Conservation (phyloP, 2,888 invertebrate genomes). For the Cheilosia pagana region DNA sequence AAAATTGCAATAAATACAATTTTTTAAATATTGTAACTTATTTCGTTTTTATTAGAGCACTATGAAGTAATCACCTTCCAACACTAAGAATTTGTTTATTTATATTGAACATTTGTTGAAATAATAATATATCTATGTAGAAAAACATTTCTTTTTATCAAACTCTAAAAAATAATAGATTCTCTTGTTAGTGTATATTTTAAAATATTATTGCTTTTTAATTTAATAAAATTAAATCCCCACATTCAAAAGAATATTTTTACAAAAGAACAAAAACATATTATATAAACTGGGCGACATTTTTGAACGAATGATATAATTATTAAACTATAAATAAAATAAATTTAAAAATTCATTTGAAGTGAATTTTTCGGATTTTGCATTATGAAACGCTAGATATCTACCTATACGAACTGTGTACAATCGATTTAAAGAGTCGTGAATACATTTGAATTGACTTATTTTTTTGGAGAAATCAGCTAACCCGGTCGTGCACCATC, state of each 20-base stretch:
- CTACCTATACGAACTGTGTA: too few relatives aligned
- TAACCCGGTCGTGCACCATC: too few relatives aligned
- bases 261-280: conserved; percentile 40
- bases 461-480: too few relatives aligned
- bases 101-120: conserved; percentile 48
- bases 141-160: conserved; percentile 54
- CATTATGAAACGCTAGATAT: neutral
- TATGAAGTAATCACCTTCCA: conserved; percentile 33
- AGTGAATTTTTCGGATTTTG: neutral
- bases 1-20: conserved; percentile 25
- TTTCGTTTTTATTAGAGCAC: conserved; percentile 19
- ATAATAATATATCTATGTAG: conserved; percentile 57
- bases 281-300: neutral
- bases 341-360: neutral
- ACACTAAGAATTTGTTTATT: conserved; percentile 47
- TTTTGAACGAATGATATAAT: conserved; percentile 16
- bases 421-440: too few relatives aligned
- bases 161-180: conserved; percentile 47
- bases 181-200: conserved; percentile 60
- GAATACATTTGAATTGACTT: too few relatives aligned
- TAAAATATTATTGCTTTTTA: conserved; percentile 51
- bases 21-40: conserved; percentile 17
- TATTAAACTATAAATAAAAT: conserved; percentile 25
- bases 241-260: conserved; percentile 47
- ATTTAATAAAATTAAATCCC: conserved; percentile 46